These are phyloP conservation scores for Hyperoplus immaculatus DNA, from an alignment of 2,797 vertebrate genomes.

Conservation along the genomic window DNA sequence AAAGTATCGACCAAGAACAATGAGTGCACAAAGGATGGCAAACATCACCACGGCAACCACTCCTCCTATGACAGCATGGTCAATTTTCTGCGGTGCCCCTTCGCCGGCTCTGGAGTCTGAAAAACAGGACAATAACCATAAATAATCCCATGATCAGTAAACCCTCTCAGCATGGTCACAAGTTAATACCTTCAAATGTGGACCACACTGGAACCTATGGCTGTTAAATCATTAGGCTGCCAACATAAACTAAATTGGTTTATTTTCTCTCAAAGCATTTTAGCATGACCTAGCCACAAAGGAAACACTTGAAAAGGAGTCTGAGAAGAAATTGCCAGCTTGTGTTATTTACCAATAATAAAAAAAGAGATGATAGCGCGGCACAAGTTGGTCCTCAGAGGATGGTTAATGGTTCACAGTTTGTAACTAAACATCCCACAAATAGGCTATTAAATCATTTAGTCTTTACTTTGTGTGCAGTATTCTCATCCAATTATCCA, in stretches of 20 bases:
- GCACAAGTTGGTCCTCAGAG: conserved; percentile 23
- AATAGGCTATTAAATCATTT: conserved; percentile 42
- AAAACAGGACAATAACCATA: conserved; percentile 66
- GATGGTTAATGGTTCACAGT: conserved; percentile 36
- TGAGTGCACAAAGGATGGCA: conserved; percentile 97
- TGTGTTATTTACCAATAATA: conserved; percentile 39
- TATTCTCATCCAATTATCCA: conserved; percentile 4
- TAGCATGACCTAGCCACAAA: conserved; percentile 47
- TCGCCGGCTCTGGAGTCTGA: conserved; percentile 96
- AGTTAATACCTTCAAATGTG: conserved; percentile 38
- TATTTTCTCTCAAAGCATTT: conserved; percentile 52
- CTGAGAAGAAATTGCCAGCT: conserved; percentile 28
- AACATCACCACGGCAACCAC: conserved; percentile 99
- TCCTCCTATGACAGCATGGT: conserved; percentile 98
- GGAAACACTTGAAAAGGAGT: conserved; percentile 24
- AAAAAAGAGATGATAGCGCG: conserved; percentile 22
- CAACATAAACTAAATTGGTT: conserved; percentile 55
- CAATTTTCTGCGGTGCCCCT: conserved; percentile 92
- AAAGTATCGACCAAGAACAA: conserved; percentile 98
- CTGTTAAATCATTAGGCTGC: conserved; percentile 45
- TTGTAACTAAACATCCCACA: conserved; percentile 39
- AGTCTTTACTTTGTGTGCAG: conserved; percentile 19
- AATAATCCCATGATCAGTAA: conserved; percentile 67
- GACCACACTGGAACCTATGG: conserved; percentile 22
- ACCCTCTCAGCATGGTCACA: conserved; percentile 37